A percentile compares a stretch with the other conserved stretches of the same genome.
phyloP scores from a whole-genome alignment of 2,797 vertebrate genomes.

The Champsocephalus esox region DNA sequence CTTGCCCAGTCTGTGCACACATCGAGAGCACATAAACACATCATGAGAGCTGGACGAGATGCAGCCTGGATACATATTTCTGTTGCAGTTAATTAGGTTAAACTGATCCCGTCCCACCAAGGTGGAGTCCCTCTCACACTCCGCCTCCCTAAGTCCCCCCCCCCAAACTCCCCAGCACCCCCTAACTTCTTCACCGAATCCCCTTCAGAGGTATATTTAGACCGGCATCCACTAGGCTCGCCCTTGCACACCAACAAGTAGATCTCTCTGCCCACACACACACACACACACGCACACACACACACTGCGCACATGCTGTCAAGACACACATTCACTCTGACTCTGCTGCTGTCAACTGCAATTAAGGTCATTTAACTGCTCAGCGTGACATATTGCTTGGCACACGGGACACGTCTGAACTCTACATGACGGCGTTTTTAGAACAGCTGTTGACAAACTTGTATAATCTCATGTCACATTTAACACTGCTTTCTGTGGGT shows the following conservation, averaged over 20 bases:
- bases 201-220: slow-evolving; percentile 72
- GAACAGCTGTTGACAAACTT: slow-evolving; percentile 47
- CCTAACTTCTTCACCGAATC: slow-evolving; percentile 1
- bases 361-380: slow-evolving; percentile 76
- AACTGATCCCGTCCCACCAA: slow-evolving; percentile 76
- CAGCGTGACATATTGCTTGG: slow-evolving; percentile 53
- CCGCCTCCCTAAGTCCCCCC: not conserved
- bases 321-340: slow-evolving; percentile 59
- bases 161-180: not conserved
- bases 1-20: slow-evolving; percentile 47
- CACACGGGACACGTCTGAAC: slow-evolving; percentile 30
- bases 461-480: slow-evolving; percentile 26
- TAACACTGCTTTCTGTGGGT: not conserved
- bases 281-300: not conserved
- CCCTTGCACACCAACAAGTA: slow-evolving; percentile 49
- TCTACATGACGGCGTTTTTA: slow-evolving; percentile 18
- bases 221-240: slow-evolving; percentile 50
- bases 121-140: slow-evolving; percentile 64
- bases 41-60: slow-evolving; percentile 72
- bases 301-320: slow-evolving; percentile 46
- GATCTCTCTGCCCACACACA: slow-evolving; percentile 32
- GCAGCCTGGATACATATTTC: slow-evolving; percentile 86
- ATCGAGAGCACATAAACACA: slow-evolving; percentile 82
- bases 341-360: slow-evolving; percentile 71
- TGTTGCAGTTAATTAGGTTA: slow-evolving; percentile 86